Base-by-base conservation (phyloP, 2,888 invertebrate species). In the Polia nebulosa region DNA sequence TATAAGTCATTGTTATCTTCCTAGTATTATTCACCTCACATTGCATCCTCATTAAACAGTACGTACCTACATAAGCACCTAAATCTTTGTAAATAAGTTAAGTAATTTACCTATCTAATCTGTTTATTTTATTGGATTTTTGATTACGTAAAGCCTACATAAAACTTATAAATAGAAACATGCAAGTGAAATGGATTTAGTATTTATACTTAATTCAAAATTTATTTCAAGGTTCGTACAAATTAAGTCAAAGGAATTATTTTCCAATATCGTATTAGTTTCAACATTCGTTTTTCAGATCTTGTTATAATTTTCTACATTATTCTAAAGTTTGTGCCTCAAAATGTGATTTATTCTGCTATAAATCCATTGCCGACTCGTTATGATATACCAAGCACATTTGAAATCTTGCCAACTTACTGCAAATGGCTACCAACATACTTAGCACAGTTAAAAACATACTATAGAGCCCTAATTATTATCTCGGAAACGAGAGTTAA, bases 381-480 rank as follows among this genome's bases (percentile, higher is more conserved):
- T 92, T 92, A 91, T 87, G 89, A 91, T 89, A 89, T 86, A 89
- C 88, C 86, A 85, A 88, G 88, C 87, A 87, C 91, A 91, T 93
- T 94, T 94, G 94, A 93, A 91, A 91, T 85, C 83, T 85, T 93
- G 94, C 94, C 94, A 94, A 93, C 89, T 85, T 87, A 87, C 84
- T 80, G 86, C 89, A 90, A 92, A 91, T 91, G 82, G 86, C 83
- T 85, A 78, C 82, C 75, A 71, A 84, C 81, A 76, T 79, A 85
- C 77, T 78, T 85, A 72, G 64, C 62, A 63, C 55, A 52, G 66
- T 52, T 69, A 78, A 76, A 73, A 79, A 71, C 71, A 60, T 55
- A 53, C 67, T 34, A 17, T 65, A 59, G 47, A 25, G 56, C 34
- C 57, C 57, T 73, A 65, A 63, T 55, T 72, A 63, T 55, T 72